Evolutionary conservation across 2,113 vertebrate genomes (phyloP), one percentile per base, ranked within the genome.

Genomic region (Elgaria multicarinata): DNA sequence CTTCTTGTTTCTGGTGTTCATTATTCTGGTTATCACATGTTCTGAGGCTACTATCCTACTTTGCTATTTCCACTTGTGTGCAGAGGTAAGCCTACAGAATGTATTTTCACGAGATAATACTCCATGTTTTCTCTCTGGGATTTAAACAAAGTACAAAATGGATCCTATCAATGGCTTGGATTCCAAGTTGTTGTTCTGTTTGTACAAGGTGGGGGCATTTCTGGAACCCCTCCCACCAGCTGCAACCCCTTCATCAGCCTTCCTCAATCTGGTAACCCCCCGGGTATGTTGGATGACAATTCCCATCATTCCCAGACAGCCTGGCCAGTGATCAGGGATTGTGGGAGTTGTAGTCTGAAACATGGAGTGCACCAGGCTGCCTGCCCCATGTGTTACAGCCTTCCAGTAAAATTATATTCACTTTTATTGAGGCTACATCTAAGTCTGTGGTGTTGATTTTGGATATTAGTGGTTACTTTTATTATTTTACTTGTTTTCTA

Each of bases 1-100:
- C n/a, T 99, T 99, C 97, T 97, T 99, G 4, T 99, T 99, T 94
- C 96, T 99, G 95, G 99, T 99, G 83, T 99, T 99, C 95, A 99
- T 99, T 94, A 99, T 99, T 96, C 97, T 99, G 82, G 98, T 99
- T 94, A 99, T 99, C 95, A 99, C 99, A 10, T 99, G 99, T 95
- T 99, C 99, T 5, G 99, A 99, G 96, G 99, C 99, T 93, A 99
- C 99, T 79, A 97, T 99, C 95, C 97, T 99, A 92, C 98, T 99
- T 92, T 99, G 99, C 96, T 99, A 99, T 96, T 99, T 99, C 96
- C 99, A 99, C 94, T 97, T 99, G 6, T 99, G 99, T 97, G 98
- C 99, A 58, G 99, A 99, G 98, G 99, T 99, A 95, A 96, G 95
- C 79, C 62, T 55, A 36, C 46, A 53, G 28, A 36, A 78, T 85